These are phyloP conservation scores for Callimorpha dominula DNA, from an alignment of 2,888 invertebrate genomes.

Conservation along the genomic window DNA sequence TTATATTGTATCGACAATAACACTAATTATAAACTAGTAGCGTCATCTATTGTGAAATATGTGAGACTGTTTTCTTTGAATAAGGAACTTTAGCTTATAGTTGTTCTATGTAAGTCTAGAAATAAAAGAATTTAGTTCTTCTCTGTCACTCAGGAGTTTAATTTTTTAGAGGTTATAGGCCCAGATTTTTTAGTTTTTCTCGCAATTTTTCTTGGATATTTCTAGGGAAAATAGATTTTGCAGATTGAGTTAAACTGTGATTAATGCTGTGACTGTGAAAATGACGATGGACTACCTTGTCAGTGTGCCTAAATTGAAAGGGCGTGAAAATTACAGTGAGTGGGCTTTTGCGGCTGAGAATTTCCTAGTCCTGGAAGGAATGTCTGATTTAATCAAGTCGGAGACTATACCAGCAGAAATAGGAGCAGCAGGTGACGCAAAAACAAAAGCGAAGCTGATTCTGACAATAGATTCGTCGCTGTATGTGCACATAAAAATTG, in stretches of 20 bases:
- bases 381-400: background rate
- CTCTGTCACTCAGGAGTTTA: background rate
- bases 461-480: constrained; percentile 11
- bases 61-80: too few relatives aligned
- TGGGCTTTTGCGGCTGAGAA: background rate
- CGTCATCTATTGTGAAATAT: too few relatives aligned
- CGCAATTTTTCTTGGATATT: too few relatives aligned
- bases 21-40: too few relatives aligned
- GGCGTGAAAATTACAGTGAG: background rate
- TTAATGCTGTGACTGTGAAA: too few relatives aligned
- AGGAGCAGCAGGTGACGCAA: background rate
- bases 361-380: background rate
- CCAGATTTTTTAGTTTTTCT: too few relatives aligned
- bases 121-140: too few relatives aligned
- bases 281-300: background rate
- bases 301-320: background rate
- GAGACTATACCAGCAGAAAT: background rate
- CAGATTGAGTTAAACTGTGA: too few relatives aligned
- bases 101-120: too few relatives aligned
- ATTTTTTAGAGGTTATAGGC: background rate
- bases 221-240: too few relatives aligned
- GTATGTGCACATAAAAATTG: constrained; percentile 25
- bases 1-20: too few relatives aligned
- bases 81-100: too few relatives aligned
- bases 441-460: background rate